A percentile compares a stretch with the other conserved stretches of the same genome.
phyloP scores from a whole-genome alignment of 2,113 vertebrate species.

The Pygoscelis antarcticus region DNA sequence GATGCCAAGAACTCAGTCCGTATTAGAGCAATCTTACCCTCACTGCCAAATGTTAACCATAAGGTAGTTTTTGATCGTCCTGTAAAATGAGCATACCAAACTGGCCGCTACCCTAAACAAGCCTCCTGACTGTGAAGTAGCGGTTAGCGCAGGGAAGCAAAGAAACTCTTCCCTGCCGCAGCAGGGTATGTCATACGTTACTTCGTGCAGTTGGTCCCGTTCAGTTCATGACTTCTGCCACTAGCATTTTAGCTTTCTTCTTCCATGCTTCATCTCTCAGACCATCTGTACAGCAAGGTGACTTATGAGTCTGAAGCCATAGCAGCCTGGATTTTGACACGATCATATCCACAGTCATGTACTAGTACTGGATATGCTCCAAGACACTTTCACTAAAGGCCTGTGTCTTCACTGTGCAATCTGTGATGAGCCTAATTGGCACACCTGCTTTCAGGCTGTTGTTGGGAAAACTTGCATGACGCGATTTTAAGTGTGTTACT shows the following conservation, averaged over 20 bases:
- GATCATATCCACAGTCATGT: neutral
- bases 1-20: neutral
- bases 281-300: slow-evolving; percentile 63
- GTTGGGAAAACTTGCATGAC: neutral
- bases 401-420: neutral
- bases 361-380: slow-evolving; percentile 19
- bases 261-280: slow-evolving; percentile 57
- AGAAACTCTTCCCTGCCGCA: neutral
- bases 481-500: neutral
- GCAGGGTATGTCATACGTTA: neutral
- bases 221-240: slow-evolving; percentile 33
- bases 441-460: slow-evolving; percentile 43
- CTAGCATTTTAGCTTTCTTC: neutral
- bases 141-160: neutral
- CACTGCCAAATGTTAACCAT: neutral
- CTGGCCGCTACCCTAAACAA: neutral
- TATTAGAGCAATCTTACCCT: neutral
- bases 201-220: neutral
- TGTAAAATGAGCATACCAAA: neutral
- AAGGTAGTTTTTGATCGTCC: neutral
- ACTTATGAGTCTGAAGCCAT: neutral
- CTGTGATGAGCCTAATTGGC: slow-evolving; percentile 22
- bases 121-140: neutral
- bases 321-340: slow-evolving; percentile 17
- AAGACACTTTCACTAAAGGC: neutral